These are phyloP conservation scores for Cecropterus lyciades DNA, from an alignment of 1,140 invertebrate genomes.

Conservation along the genomic window DNA sequence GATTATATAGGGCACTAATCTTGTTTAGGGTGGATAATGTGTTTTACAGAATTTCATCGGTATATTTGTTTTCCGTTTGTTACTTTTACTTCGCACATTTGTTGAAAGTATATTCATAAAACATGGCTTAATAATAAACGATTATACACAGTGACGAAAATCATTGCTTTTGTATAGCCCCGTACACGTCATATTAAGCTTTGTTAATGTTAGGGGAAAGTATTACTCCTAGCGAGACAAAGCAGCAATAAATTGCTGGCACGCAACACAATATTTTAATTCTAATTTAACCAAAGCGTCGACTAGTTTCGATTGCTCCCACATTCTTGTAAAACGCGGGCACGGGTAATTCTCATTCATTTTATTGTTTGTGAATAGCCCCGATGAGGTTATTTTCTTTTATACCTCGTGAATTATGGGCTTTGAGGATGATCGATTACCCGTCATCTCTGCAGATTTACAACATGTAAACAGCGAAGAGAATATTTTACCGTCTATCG, in stretches of 20 bases:
- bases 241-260: conserved; percentile 20
- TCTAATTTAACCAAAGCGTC: conserved; percentile 7
- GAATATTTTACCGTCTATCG: too few relatives aligned
- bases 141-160: too few relatives aligned
- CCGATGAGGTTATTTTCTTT: conserved; percentile 34
- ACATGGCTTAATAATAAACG: too few relatives aligned
- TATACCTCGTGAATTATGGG: conserved; percentile 37
- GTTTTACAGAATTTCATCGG: too few relatives aligned
- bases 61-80: too few relatives aligned
- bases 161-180: not conserved
- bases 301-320: conserved; percentile 16
- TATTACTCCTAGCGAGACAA: conserved; percentile 14
- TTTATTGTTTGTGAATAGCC: conserved; percentile 34
- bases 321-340: conserved; percentile 7
- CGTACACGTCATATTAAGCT: not conserved
- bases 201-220: not conserved
- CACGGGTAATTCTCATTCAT: conserved; percentile 19
- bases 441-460: conserved; percentile 7
- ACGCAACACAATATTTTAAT: conserved; percentile 35
- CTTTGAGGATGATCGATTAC: conserved; percentile 35
- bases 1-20: too few relatives aligned
- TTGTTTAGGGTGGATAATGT: too few relatives aligned
- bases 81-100: too few relatives aligned
- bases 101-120: too few relatives aligned
- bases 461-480: conserved; percentile 1